These are phyloP conservation scores for Torymus auratus DNA, from an alignment of 2,888 invertebrate genomes.

Conservation along the genomic window DNA sequence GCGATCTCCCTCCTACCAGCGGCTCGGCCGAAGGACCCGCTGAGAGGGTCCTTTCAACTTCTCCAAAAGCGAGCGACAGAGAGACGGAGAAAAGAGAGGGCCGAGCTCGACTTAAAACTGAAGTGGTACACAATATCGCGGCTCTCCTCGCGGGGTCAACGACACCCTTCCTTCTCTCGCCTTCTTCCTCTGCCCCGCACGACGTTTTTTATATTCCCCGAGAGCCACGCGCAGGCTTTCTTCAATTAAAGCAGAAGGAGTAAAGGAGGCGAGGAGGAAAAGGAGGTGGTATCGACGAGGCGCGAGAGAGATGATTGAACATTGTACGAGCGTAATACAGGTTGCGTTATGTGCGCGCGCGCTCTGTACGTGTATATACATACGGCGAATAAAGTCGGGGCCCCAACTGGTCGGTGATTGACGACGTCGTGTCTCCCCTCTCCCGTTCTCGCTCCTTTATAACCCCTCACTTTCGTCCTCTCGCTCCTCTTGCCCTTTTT, in stretches of 20 bases:
- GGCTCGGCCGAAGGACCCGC: not conserved
- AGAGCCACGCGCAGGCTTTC: conserved; percentile 61
- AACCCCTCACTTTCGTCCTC: conserved; percentile 28
- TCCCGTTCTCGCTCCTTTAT: conserved; percentile 44
- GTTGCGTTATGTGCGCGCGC: conserved; percentile 38
- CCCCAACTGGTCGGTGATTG: conserved; percentile 73
- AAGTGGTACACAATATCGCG: conserved; percentile 75
- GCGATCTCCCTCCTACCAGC: not conserved
- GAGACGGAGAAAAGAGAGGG: not conserved
- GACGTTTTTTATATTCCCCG: conserved; percentile 28
- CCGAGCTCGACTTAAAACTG: conserved; percentile 70
- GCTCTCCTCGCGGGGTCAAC: conserved; percentile 71
- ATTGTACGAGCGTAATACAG: conserved; percentile 61
- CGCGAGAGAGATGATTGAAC: conserved; percentile 66
- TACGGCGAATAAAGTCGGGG: conserved; percentile 38
- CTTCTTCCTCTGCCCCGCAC: conserved; percentile 17
- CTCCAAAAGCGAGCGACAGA: not conserved
- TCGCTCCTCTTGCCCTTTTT: conserved; percentile 31
- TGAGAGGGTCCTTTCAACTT: conserved; percentile 40
- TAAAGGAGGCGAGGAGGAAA: conserved; percentile 26
- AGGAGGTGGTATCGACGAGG: no score
- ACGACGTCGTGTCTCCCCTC: conserved; percentile 69
- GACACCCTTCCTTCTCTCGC: conserved; percentile 67
- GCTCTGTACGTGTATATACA: conserved; percentile 13
- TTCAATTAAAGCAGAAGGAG: conserved; percentile 69